These are phyloP conservation scores for Linyphia triangularis DNA, from an alignment of 2,888 invertebrate genomes.

Conservation along the genomic window DNA sequence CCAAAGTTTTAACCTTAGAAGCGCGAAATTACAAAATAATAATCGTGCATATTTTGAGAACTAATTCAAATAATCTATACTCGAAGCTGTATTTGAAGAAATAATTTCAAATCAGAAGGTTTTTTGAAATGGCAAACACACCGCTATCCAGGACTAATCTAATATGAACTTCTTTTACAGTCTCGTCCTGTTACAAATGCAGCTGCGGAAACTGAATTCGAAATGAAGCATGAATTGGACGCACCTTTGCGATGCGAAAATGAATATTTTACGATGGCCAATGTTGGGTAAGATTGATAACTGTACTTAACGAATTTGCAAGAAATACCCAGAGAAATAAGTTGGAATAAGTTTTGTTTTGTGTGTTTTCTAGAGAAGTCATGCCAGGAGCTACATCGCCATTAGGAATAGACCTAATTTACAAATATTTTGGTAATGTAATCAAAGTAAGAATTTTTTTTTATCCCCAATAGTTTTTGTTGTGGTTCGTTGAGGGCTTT, in stretches of 20 bases:
- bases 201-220: constrained; percentile 86
- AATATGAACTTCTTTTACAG: constrained; percentile 14
- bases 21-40: too few species aligned
- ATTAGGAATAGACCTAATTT: constrained; percentile 22
- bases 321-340: background rate
- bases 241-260: constrained; percentile 40
- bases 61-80: background rate
- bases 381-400: constrained; percentile 74
- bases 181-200: constrained; percentile 88
- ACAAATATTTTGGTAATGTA: constrained; percentile 7
- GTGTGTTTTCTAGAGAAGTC: constrained; percentile 64
- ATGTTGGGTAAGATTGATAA: constrained; percentile 64
- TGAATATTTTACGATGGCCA: constrained; percentile 70
- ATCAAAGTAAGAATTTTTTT: too few species aligned
- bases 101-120: background rate
- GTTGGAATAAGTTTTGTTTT: background rate
- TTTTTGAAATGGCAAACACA: too few species aligned
- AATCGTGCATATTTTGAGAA: background rate
- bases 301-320: background rate
- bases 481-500: too few species aligned
- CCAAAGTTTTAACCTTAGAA: too few species aligned
- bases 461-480: too few species aligned
- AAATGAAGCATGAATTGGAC: constrained; percentile 89
- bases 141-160: background rate
- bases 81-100: background rate